phyloP scores from a whole-genome alignment of 1,140 invertebrate species.

The Phthorimaea operculella region DNA sequence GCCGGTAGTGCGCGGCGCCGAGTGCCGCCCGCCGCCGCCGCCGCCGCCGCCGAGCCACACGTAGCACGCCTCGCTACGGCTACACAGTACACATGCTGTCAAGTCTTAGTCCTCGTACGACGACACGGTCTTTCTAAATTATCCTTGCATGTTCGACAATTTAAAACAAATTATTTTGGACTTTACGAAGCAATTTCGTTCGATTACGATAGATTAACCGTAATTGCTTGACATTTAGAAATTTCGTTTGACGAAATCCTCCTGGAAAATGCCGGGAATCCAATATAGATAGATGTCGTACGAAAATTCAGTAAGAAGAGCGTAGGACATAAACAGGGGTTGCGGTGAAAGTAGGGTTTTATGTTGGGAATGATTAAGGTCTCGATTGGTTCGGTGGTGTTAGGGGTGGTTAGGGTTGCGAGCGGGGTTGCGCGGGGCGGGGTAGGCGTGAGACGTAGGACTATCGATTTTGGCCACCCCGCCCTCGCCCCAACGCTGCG shows the following conservation, averaged over 20 bases:
- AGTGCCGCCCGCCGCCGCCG: conserved; percentile 51
- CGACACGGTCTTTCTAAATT: neutral
- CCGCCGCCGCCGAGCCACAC: conserved; percentile 8
- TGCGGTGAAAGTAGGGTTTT: conserved; percentile 42
- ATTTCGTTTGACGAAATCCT: neutral
- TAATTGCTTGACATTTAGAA: no score
- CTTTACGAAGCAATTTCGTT: no score
- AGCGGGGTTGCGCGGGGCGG: conserved; percentile 37
- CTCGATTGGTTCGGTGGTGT: conserved; percentile 49
- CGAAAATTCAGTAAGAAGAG: neutral
- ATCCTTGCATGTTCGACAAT: no score
- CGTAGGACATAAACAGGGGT: neutral
- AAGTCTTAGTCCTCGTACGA: neutral
- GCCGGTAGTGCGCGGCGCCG: conserved; percentile 58
- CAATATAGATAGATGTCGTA: conserved; percentile 8
- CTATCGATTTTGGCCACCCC: conserved; percentile 63
- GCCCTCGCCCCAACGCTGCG: conserved; percentile 57
- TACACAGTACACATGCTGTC: neutral
- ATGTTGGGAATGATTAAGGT: conserved; percentile 48
- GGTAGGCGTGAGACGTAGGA: conserved; percentile 54
- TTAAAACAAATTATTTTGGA: no score
- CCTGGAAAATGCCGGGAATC: neutral
- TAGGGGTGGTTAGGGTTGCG: conserved; percentile 60
- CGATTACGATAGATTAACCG: no score
- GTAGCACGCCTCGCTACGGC: neutral